Percentiles rank a stretch among this genome's conserved stretches.
Conservation (phyloP, 2,797 vertebrate genomes). For the Galago senegalensis region DNA sequence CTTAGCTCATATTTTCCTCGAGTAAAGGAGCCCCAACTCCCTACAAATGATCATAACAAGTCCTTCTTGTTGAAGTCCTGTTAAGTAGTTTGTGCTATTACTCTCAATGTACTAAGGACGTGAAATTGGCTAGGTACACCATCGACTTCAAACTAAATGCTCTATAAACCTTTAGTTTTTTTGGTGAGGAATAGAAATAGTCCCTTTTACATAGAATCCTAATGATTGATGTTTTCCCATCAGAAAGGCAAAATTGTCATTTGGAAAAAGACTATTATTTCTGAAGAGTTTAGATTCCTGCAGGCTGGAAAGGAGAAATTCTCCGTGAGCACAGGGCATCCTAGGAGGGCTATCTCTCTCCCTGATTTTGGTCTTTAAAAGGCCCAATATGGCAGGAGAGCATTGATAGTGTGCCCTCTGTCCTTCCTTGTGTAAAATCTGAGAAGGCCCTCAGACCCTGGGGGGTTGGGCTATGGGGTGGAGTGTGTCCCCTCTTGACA, state of each 20-base stretch:
- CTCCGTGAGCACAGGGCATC: background rate
- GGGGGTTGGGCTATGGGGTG: background rate
- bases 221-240: background rate
- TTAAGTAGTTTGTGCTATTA: background rate
- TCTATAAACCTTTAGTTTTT: background rate
- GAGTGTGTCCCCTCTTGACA: background rate
- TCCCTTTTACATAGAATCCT: background rate
- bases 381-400: background rate
- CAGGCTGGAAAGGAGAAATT: background rate
- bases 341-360: background rate
- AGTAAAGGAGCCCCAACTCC: background rate
- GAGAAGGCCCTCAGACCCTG: background rate
- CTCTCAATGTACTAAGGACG: background rate
- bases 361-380: background rate
- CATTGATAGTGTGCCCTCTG: background rate
- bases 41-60: background rate
- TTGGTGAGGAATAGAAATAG: background rate
- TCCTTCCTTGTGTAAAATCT: background rate
- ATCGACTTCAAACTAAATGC: background rate
- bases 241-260: background rate
- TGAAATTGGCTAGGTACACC: background rate
- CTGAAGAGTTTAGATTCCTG: background rate
- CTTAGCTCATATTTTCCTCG: background rate
- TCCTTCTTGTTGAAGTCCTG: background rate
- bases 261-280: background rate